A percentile compares a stretch with the other conserved stretches of the same genome.
These are phyloP conservation scores for Diabrotica undecimpunctata DNA, from an alignment of 1,140 invertebrate genomes.

Conservation along the genomic window DNA sequence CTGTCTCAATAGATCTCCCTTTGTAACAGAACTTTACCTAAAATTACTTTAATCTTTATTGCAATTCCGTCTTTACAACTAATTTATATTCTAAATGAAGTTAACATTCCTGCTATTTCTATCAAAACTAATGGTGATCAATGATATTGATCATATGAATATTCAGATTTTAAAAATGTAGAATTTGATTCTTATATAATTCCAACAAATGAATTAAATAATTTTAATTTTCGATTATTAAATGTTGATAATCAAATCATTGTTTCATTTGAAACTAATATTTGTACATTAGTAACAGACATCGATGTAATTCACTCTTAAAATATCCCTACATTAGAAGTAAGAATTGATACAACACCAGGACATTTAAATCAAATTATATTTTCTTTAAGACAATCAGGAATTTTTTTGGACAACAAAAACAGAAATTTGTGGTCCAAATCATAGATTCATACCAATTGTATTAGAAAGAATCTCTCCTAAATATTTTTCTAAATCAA, in stretches of 20 bases:
- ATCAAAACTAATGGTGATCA: constrained; percentile 49
- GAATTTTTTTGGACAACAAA: constrained; percentile 70
- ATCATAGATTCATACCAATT: constrained; percentile 77
- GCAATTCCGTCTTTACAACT: constrained; percentile 57
- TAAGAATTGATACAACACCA: constrained; percentile 65
- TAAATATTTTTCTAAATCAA: constrained; percentile 57
- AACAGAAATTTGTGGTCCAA: constrained; percentile 74
- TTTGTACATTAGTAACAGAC: constrained; percentile 57
- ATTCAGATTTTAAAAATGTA: constrained; percentile 38
- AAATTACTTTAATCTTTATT: constrained; percentile 61
- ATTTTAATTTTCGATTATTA: constrained; percentile 53
- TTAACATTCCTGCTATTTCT: constrained; percentile 51
- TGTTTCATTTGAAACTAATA: constrained; percentile 54
- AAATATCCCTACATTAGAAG: constrained; percentile 57
- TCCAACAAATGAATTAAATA: constrained; percentile 44
- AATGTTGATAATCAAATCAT: constrained; percentile 62
- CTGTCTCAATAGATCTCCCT: too few relatives aligned
- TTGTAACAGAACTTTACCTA: constrained; percentile 57
- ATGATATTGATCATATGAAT: constrained; percentile 35
- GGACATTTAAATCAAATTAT: constrained; percentile 64
- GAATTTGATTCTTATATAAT: constrained; percentile 65
- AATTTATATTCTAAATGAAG: constrained; percentile 61
- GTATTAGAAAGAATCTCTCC: constrained; percentile 56
- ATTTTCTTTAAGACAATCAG: constrained; percentile 54
- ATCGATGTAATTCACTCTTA: constrained; percentile 68